Conservation (phyloP, 2,113 vertebrate species). For the Cephalopterus ornatus region DNA sequence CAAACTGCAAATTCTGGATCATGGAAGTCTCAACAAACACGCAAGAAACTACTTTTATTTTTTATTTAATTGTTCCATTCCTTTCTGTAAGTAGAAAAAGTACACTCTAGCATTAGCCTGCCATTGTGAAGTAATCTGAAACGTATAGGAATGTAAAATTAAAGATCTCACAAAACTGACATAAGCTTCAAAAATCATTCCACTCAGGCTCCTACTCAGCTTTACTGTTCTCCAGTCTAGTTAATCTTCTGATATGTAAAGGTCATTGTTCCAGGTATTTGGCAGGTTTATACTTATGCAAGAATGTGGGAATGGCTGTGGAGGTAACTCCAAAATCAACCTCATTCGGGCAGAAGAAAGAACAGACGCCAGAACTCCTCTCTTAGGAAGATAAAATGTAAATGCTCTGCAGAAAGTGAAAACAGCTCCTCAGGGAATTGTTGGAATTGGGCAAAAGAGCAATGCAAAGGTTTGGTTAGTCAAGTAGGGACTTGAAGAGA, state of each 20-base stretch:
- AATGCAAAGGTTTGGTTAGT: slow-evolving; percentile 36
- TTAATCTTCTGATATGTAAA: slow-evolving; percentile 61
- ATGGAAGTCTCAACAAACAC: not conserved
- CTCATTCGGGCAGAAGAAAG: slow-evolving; percentile 51
- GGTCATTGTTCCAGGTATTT: slow-evolving; percentile 47
- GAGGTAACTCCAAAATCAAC: slow-evolving; percentile 55
- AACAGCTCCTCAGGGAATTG: slow-evolving; percentile 61
- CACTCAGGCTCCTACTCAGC: too few relatives aligned
- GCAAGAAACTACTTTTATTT: not conserved
- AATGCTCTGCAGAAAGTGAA: slow-evolving; percentile 64
- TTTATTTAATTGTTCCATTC: not conserved
- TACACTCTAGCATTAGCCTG: not conserved
- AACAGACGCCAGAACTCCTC: slow-evolving; percentile 51
- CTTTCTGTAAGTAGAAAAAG: not conserved
- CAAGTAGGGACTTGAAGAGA: slow-evolving; percentile 48
- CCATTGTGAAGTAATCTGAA: slow-evolving; percentile 19
- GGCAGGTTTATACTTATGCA: slow-evolving; percentile 16
- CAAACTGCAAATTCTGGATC: not conserved
- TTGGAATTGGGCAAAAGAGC: slow-evolving; percentile 65
- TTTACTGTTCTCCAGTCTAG: slow-evolving; percentile 42
- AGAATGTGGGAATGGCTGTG: slow-evolving; percentile 48
- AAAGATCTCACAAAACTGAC: slow-evolving; percentile 53
- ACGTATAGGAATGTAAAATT: slow-evolving; percentile 32
- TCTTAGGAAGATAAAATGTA: slow-evolving; percentile 67
- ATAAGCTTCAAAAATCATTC: slow-evolving; percentile 54